Base-by-base conservation (phyloP, 2,797 vertebrate species). In the Champsocephalus gunnari region DNA sequence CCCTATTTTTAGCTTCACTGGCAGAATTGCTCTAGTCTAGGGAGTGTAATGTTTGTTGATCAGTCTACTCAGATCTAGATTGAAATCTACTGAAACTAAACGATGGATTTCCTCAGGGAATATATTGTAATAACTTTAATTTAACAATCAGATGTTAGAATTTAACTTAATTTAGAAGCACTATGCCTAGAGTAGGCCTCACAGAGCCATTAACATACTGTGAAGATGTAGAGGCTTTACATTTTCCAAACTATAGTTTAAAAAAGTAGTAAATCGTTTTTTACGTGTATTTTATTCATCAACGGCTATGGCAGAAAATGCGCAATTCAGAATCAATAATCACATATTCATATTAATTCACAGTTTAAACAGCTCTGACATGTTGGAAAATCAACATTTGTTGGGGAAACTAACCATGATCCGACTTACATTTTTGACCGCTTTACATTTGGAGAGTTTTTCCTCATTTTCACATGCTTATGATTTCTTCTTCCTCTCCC, bases 401-500 rank as follows among this genome's bases (percentile, higher is more conserved):
- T 1, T 0, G 16, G 19, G 34, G 34, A 38, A 38, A 38, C 34
- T 38, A 38, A 9, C 34, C 34, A 38, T 38, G 34, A 38, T 9
- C 34, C 34, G 8, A 38, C 34, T 38, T 38, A 9, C 9, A 8
- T 9, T 38, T 38, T 38, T 38, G 6, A 38, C 7, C 2, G 9
- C 34, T 7, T 38, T 38, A 6, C 34, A 38, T 38, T 38, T 38
- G 34, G 8, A 7, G 34, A 38, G 34, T 38, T 38, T 57, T 19
- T 47, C 12, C 28, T 10, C 48, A 32, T 54, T 54, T 58, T 2
- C 43, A 48, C 41, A 34, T 70, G 21, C 12, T 49, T 14, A 17
- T 65, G 1, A 10, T 78, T 68, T 79, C 28, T 24, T 73, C 45
- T 47, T 49, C 12, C 34, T 54, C 3, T 80, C 56, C 54, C 87